phyloP scores from a whole-genome alignment of 2,888 invertebrate species.

The Julus scanicus region DNA sequence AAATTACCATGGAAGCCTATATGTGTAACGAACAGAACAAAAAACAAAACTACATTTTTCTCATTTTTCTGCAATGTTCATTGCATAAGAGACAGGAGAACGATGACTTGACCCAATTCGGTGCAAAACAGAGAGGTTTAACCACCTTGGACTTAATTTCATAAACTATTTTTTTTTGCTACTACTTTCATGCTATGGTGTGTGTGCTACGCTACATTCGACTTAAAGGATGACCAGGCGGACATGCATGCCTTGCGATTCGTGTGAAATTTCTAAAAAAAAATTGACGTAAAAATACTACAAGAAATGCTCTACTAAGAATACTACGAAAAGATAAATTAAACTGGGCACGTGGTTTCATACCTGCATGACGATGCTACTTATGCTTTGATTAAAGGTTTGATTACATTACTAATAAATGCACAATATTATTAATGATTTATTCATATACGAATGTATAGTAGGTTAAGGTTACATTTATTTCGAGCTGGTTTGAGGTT shows the following conservation, averaged over 20 bases:
- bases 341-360: not conserved
- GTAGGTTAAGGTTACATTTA: slow-evolving; percentile 22
- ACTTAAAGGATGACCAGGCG: slow-evolving; percentile 17
- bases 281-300: not conserved
- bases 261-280: not conserved
- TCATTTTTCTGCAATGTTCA: slow-evolving; percentile 38
- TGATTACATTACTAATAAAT: not conserved
- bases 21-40: slow-evolving; percentile 23
- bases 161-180: slow-evolving; percentile 27
- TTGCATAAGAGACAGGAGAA: slow-evolving; percentile 28
- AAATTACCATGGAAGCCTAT: not conserved
- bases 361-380: not conserved
- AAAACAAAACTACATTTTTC: not conserved
- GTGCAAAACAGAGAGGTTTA: slow-evolving; percentile 9
- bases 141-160: slow-evolving; percentile 50
- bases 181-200: not conserved
- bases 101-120: slow-evolving; percentile 51
- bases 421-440: not conserved
- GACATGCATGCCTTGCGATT: slow-evolving; percentile 18
- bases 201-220: not conserved
- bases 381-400: not conserved
- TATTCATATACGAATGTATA: not conserved
- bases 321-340: not conserved
- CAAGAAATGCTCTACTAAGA: not conserved
- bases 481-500: not conserved